phyloP scores from a whole-genome alignment of 2,797 vertebrate species.

The Urophycis tenuis region DNA sequence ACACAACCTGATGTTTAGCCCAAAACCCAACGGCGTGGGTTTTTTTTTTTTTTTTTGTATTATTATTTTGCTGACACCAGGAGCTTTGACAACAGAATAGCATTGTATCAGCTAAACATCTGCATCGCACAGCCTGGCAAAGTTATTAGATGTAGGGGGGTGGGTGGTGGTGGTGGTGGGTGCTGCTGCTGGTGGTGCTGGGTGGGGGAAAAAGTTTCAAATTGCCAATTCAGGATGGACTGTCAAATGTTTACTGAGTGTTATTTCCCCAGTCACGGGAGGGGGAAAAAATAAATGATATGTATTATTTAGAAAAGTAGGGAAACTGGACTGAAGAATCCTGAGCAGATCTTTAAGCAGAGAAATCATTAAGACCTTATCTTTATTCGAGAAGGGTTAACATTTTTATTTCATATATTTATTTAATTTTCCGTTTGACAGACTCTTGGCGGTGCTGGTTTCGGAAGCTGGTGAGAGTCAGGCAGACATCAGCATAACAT shows the following conservation, averaged over 20 bases:
- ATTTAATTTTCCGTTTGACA: constrained; percentile 16
- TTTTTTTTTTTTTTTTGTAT: constrained; percentile 52
- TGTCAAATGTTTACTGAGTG: constrained; percentile 28
- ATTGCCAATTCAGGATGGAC: constrained; percentile 33
- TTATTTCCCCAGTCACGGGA: constrained; percentile 7
- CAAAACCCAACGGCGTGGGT: constrained; percentile 71
- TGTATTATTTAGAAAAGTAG: constrained; percentile 11
- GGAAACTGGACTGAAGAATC: not conserved
- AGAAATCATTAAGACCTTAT: constrained; percentile 17
- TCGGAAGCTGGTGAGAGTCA: constrained; percentile 40
- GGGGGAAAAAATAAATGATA: constrained; percentile 4
- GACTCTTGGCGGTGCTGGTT: constrained; percentile 36
- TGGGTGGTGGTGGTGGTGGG: not conserved
- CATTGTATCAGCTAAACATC: constrained; percentile 82
- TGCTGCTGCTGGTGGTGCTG: no score
- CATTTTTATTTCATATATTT: constrained; percentile 11
- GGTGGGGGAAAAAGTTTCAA: constrained; percentile 41
- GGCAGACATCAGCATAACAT: constrained; percentile 61
- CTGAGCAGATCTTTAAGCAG: not conserved
- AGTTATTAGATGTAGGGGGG: constrained; percentile 47
- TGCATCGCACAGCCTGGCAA: constrained; percentile 71
- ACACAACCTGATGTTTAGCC: constrained; percentile 86
- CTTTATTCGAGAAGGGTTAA: constrained; percentile 8
- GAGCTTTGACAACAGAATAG: constrained; percentile 92
- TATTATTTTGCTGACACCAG: constrained; percentile 87